Evolutionary conservation across 2,888 invertebrate genomes (phyloP).

Genomic region (Bruchidius siliquastri): DNA sequence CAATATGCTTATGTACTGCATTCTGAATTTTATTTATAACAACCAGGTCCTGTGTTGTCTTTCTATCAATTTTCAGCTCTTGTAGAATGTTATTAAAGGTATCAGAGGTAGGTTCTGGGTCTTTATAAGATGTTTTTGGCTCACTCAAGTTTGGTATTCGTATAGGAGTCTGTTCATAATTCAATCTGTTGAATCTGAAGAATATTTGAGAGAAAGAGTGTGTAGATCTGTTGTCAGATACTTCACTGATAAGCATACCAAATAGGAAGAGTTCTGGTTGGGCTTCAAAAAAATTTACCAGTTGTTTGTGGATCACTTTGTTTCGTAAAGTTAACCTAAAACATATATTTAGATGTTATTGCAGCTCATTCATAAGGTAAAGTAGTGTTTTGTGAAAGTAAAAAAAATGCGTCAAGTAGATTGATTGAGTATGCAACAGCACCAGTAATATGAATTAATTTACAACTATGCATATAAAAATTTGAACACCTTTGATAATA

Average conservation of each 20-base stretch:
- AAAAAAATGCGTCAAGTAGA: too few relatives aligned
- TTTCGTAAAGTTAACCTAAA: constrained; percentile 60
- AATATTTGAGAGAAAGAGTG: constrained; percentile 61
- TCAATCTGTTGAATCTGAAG: constrained; percentile 54
- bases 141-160: constrained; percentile 51
- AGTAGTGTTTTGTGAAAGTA: too few relatives aligned
- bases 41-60: constrained; percentile 29
- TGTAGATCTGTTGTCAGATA: constrained; percentile 53
- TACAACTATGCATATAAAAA: too few relatives aligned
- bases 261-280: constrained; percentile 58
- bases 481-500: too few relatives aligned
- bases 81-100: constrained; percentile 35
- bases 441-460: too few relatives aligned
- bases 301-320: constrained; percentile 58
- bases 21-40: constrained; percentile 39
- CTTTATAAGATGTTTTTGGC: constrained; percentile 38
- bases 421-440: too few relatives aligned
- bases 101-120: constrained; percentile 34
- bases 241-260: constrained; percentile 56
- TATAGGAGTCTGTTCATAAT: constrained; percentile 52
- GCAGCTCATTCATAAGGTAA: too few relatives aligned
- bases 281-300: constrained; percentile 55
- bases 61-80: constrained; percentile 29
- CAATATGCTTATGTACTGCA: constrained; percentile 39
- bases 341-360: neutral